Evolutionary conservation across 2,113 vertebrate species (phyloP), one percentile per base, ranked within the genome.

Genomic region (Catharus minimus): DNA sequence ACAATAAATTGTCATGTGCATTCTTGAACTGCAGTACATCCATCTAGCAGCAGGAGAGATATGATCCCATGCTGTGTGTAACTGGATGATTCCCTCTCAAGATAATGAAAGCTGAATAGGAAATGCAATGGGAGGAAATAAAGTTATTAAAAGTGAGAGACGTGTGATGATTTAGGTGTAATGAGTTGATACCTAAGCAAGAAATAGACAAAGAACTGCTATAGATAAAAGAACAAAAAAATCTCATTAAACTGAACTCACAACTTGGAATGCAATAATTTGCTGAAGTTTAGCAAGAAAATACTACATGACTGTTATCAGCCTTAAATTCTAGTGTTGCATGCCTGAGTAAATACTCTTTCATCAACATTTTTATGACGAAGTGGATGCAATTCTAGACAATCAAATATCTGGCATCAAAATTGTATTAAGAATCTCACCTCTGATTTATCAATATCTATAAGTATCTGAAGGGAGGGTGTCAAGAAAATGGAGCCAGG

Each of bases 21-120:
- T 93, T 96, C 90, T 94, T 94, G 88, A 96, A 55, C 92, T 92
- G 79, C 88, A 84, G 89, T 86, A 64, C 90, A 96, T 97, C 93
- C 90, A 92, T 96, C 95, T 96, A 97, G 77, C 96, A 97, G 96
- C 96, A 77, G 95, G 95, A 91, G 90, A 89, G 84, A 71, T 92
- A 91, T 20, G 55, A 74, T 86, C 72, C 92, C 95, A 89, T 95
- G 94, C 96, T 96, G 95, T 90, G 96, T 84, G 89, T 90, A 94
- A 94, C 95, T 94, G 93, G 95, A 92, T 95, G 91, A 96, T 96
- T 95, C 88, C 74, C 89, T 89, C 96, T 92, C 94, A 88, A 92
- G 92, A 95, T 97, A 97, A 97, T 97, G 94, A 90, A 97, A 96
- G 91, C 79, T 82, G 93, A 96, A 96, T 93, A 96, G 94, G 93